A percentile compares a stretch with the other conserved stretches of the same genome.
Conservation (phyloP, 2,888 invertebrate species). For the Drosophila macrothrix region DNA sequence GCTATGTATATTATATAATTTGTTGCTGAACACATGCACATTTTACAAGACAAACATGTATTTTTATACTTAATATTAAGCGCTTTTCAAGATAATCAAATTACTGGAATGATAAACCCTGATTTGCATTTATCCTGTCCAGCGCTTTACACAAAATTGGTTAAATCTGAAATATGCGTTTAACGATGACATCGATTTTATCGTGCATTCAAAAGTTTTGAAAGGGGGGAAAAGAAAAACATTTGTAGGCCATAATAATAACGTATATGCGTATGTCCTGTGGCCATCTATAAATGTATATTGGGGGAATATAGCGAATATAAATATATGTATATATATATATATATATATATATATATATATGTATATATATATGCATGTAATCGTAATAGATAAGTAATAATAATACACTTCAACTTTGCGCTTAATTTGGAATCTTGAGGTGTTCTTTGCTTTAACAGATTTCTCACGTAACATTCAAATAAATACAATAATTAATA, state of each 20-base stretch:
- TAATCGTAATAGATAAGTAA: slow-evolving; percentile 40
- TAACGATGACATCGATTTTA: slow-evolving; percentile 42
- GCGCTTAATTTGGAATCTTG: slow-evolving; percentile 35
- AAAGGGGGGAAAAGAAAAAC: background rate
- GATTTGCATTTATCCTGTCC: slow-evolving; percentile 1
- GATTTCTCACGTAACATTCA: slow-evolving; percentile 43
- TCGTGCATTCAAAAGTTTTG: slow-evolving; percentile 31
- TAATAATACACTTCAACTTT: slow-evolving; percentile 52
- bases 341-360: slow-evolving; percentile 25
- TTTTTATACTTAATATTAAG: background rate
- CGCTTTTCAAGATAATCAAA: slow-evolving; percentile 3
- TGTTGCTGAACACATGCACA: slow-evolving; percentile 31
- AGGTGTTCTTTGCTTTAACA: slow-evolving; percentile 37
- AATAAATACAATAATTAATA: slow-evolving; percentile 51
- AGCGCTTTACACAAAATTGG: slow-evolving; percentile 14
- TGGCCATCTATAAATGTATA: slow-evolving; percentile 8
- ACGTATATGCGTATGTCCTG: slow-evolving; percentile 1
- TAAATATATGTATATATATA: slow-evolving; percentile 10
- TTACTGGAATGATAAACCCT: slow-evolving; percentile 2
- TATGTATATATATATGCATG: slow-evolving; percentile 21
- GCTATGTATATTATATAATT: slow-evolving; percentile 39
- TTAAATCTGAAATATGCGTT: slow-evolving; percentile 40
- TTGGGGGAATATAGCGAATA: slow-evolving; percentile 15
- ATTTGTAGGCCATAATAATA: slow-evolving; percentile 1
- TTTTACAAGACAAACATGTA: slow-evolving; percentile 3